These are phyloP conservation scores for Spialia ferax DNA, from an alignment of 2,888 invertebrate genomes.

Conservation along the genomic window DNA sequence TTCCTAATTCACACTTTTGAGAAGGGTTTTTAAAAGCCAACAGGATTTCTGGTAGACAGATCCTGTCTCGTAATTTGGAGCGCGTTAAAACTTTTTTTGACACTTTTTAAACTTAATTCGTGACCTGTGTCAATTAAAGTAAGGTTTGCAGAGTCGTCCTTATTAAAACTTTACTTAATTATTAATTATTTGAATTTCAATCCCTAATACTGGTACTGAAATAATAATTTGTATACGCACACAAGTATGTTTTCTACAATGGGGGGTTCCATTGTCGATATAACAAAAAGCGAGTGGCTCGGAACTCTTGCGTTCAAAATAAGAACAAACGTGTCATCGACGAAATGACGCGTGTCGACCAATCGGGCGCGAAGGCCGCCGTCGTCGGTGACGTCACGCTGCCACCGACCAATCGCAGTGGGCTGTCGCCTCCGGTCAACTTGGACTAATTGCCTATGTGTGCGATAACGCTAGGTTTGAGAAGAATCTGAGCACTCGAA, in stretches of 20 bases:
- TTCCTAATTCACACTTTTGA: slow-evolving; percentile 83
- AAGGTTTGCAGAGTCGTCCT: slow-evolving; percentile 14
- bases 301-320: slow-evolving; percentile 80
- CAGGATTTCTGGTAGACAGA: slow-evolving; percentile 55
- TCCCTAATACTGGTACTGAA: slow-evolving; percentile 29
- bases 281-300: slow-evolving; percentile 77
- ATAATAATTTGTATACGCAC: slow-evolving; percentile 39
- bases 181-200: slow-evolving; percentile 10
- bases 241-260: slow-evolving; percentile 46
- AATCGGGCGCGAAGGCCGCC: slow-evolving; percentile 85
- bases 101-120: slow-evolving; percentile 57
- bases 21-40: slow-evolving; percentile 78
- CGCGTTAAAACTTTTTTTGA: slow-evolving; percentile 66
- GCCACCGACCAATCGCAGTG: slow-evolving; percentile 75
- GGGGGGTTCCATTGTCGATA: slow-evolving; percentile 72
- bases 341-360: slow-evolving; percentile 86
- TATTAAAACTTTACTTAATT: not conserved
- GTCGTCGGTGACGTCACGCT: slow-evolving; percentile 81
- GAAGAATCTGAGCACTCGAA: slow-evolving; percentile 79
- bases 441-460: slow-evolving; percentile 86
- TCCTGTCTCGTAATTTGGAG: slow-evolving; percentile 64
- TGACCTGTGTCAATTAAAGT: slow-evolving; percentile 45
- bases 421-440: slow-evolving; percentile 84
- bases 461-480: slow-evolving; percentile 81
- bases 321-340: slow-evolving; percentile 87